Base-by-base conservation (phyloP, 1,140 invertebrate species). In the Drosophila sturtevanti region DNA sequence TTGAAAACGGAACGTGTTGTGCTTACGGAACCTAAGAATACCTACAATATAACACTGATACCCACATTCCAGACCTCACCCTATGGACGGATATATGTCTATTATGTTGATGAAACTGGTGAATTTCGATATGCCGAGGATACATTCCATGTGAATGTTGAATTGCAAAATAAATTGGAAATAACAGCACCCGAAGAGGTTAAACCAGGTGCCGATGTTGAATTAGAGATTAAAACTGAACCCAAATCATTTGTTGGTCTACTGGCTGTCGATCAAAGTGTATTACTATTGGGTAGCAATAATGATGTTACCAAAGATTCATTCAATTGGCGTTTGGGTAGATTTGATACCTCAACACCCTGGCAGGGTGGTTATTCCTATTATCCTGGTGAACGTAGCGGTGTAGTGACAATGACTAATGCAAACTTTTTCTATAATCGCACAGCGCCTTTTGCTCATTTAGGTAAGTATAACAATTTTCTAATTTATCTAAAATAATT, bases 181-280 rank as follows among this genome's bases (percentile, higher is more conserved):
- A 73, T 91, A 12, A 82, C 65, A 2, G 90, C 68, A 0, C 82
- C 89, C 7, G 80, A 71, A 12, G 95, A 91, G 92, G 94, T 94
- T 0, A 94, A 94, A 79, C 97, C 96, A 1, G 96, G 95, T 11
- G 93, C 94, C 14, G 93, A 94, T 14, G 94, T 98, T 3, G 94
- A 95, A 75, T 91, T 98, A 0, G 93, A 93, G 2, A 94, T 98
- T 4, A 93, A 94, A 52, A 95, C 97, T 0, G 95, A 95, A 84
- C 96, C 97, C 0, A 95, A 97, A 89, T 98, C 97, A 0, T 96
- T 95, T 73, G 95, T 99, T 54, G 97, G 96, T 37, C 90, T 99
- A 4, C 92, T 98, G 63, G 97, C 90, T 0, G 94, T 99, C 2
- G 98, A 99, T 92, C 96, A 98, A 91, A 96, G 96, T 92, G 96